Evolutionary conservation across 2,113 vertebrate species (phyloP).

Genomic region (Ammodytes marinus): DNA sequence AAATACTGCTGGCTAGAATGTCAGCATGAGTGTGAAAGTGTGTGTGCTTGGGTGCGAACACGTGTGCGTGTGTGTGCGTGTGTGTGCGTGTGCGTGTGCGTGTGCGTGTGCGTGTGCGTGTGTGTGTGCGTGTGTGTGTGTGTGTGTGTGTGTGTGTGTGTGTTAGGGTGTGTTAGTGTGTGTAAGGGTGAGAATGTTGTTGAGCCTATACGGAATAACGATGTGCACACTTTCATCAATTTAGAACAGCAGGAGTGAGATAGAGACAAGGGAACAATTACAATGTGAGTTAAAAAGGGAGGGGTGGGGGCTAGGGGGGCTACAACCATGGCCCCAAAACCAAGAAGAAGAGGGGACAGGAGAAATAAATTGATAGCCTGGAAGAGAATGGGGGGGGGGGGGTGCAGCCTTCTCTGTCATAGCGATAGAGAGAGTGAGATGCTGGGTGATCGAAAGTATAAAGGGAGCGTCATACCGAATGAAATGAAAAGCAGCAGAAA

Average conservation of each 20-base stretch:
- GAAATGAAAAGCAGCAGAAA: slow-evolving; percentile 27
- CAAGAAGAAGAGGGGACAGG: not conserved
- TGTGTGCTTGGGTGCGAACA: too few relatives aligned
- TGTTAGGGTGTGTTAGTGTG: slow-evolving; percentile 9
- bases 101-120: slow-evolving; percentile 20
- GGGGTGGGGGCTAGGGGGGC: not conserved
- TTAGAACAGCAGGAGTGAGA: slow-evolving; percentile 63
- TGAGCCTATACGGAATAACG: slow-evolving; percentile 58
- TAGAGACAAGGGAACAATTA: slow-evolving; percentile 45
- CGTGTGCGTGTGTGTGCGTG: slow-evolving; percentile 4
- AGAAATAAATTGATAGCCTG: slow-evolving; percentile 23
- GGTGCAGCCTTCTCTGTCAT: not conserved
- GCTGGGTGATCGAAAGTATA: slow-evolving; percentile 31
- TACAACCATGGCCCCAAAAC: not conserved
- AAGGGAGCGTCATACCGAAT: slow-evolving; percentile 28
- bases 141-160: slow-evolving; percentile 19
- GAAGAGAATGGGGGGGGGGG: not conserved
- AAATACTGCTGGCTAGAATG: slow-evolving; percentile 65
- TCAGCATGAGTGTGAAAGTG: slow-evolving; percentile 77
- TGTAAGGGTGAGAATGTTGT: slow-evolving; percentile 45
- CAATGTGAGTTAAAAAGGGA: not conserved
- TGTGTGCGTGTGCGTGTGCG: slow-evolving; percentile 8
- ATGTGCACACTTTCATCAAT: slow-evolving; percentile 67
- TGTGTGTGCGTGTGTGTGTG: slow-evolving; percentile 23
- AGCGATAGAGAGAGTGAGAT: slow-evolving; percentile 9